Evolutionary conservation across 1,140 invertebrate genomes (phyloP), one percentile per base, ranked within the genome.

Genomic region (Nephotettix cincticeps): DNA sequence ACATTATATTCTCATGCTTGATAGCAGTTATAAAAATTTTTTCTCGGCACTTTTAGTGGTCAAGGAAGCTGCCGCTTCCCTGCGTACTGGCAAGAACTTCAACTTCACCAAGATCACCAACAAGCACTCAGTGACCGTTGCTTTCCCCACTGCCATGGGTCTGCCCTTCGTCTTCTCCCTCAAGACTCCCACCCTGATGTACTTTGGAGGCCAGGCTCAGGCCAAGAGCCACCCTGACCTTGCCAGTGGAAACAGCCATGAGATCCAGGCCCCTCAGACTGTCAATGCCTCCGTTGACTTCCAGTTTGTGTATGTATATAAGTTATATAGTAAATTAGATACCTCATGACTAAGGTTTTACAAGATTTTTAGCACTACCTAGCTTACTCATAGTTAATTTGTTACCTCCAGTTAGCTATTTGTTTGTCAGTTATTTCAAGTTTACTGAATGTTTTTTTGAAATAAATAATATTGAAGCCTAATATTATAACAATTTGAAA

Each of bases 101-200:
- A 83, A 87, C 75, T 84, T 84, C 78, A 88, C 83, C 29, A 87
- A 86, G 74, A 73, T 88, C 0, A 75, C 80, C 11, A 85, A 84
- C 66, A 77, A 81, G 17, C 82, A 84, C 43, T 81, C 85, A 61
- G 75, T 86, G 0, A 83, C 83, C 0, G 75, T 90, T 0, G 85
- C 85, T 77, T 88, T 90, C 82, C 89, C 90, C 1, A 84, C 86
- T 13, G 86, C 85, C 71, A 86, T 83, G 71, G 90, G 90, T 78
- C 80, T 91, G 63, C 89, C 89, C 25, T 89, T 89, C 74, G 78
- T 86, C 47, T 89, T 83, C 78, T 85, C 82, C 19, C 83, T 87
- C 43, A 84, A 85, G 66, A 76, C 77, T 29, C 88, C 89, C 0
- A 79, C 80, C 0, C 65, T 89, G 4, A 11, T 81, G 0, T 80